Base-by-base conservation (phyloP, 1,140 invertebrate genomes). In the Steinernema feltiae region DNA sequence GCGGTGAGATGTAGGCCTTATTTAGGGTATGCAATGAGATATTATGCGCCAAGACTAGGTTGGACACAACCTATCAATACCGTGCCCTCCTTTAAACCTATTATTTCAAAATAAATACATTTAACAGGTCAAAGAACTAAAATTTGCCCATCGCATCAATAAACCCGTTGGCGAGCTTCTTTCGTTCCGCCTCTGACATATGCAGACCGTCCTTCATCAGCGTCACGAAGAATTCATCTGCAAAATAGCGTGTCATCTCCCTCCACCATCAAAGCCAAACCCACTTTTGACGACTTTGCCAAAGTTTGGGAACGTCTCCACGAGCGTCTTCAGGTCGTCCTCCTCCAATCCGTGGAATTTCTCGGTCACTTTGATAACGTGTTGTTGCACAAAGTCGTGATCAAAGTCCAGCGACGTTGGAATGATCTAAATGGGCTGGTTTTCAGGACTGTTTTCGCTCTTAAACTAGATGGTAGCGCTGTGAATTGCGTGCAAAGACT, bases 171-270 rank as follows among this genome's bases (percentile, higher is more conserved):
- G 53, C 53, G 7, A 63, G 24, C 24, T 27, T 12, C 53, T 63
- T 15, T 21, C 24, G 15, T 21, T 63, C 53, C 24, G 53, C 7
- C 53, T 63, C 53, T 27, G 15, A n/a, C 53, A 63, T 63, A 21
- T 63, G 53, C 15, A 63, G 53, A 21, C 53, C 53, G 15, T 63
- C 53, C 24, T 63, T 63, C 53, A 63, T 63, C 53, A 63, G 53
- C 24, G 15, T 63, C 24, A 17, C 24, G 53, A 63, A 63, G 3
- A 15, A 3, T 27, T 15, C 7, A 27, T 63, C 53, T 63, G 24
- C 53, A 63, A 63, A 63, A 63, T 15, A 21, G 7, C 41, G 7
- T 63, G 53, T 27, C 7, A 7, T 7, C 18, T 41, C 7, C 7
- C 35, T 41, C 18, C 7, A 41, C 7, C 7, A 7, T 7, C 7